These are phyloP conservation scores for Collichthys lucidus DNA, from an alignment of 2,113 vertebrate species.

Conservation along the genomic window DNA sequence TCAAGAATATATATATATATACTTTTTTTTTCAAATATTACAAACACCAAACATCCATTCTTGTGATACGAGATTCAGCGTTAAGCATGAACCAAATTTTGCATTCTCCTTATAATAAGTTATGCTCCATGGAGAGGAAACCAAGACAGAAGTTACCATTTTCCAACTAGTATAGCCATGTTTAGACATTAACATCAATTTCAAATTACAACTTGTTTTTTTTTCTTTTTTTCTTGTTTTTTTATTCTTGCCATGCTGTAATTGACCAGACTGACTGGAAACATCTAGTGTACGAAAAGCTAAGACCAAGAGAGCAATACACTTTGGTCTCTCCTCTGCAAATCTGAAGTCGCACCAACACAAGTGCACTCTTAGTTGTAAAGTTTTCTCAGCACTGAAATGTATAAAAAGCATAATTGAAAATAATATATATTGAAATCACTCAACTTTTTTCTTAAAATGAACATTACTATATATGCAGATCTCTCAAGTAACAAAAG, in stretches of 20 bases:
- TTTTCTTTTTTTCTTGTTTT: conserved; percentile 46
- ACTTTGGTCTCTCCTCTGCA: conserved; percentile 96
- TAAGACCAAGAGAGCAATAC: conserved; percentile 91
- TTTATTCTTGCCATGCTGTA: conserved; percentile 85
- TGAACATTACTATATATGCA: conserved; percentile 98
- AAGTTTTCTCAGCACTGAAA: conserved; percentile 99
- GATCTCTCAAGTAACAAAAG: conserved; percentile 99
- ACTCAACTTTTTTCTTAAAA: conserved; percentile 95
- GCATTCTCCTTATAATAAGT: conserved; percentile 92
- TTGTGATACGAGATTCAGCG: conserved; percentile 97
- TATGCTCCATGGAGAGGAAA: conserved; percentile 89
- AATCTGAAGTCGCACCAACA: conserved; percentile 95
- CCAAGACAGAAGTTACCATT: conserved; percentile 80
- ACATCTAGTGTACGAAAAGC: conserved; percentile 91
- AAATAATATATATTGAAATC: conserved; percentile 99
- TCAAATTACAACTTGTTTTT: conserved; percentile 73
- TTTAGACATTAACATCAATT: conserved; percentile 82
- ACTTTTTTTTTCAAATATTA: conserved; percentile 85
- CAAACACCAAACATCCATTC: conserved; percentile 99
- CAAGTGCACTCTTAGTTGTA: conserved; percentile 98
- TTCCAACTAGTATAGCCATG: conserved; percentile 82
- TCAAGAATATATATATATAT: conserved; percentile 85
- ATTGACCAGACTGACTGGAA: conserved; percentile 89
- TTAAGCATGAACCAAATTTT: conserved; percentile 94
- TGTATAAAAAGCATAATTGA: conserved; percentile 99